A percentile compares a stretch with the other conserved stretches of the same genome.
Conservation (phyloP, 2,888 invertebrate genomes). For the Rhyacophila evoluta region DNA sequence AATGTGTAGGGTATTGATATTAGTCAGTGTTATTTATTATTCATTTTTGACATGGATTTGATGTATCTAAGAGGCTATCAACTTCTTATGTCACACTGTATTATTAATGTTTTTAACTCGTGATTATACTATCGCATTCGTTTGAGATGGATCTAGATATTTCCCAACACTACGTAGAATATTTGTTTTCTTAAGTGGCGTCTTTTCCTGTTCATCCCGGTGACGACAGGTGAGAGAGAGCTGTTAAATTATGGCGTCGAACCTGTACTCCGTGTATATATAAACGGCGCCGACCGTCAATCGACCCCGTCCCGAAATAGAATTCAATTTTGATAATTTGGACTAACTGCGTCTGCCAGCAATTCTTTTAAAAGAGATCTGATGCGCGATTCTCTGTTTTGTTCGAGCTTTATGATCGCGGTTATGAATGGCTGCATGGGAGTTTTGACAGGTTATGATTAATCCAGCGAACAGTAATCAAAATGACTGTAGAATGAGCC, state of each 20-base stretch:
- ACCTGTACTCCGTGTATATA: slow-evolving; percentile 12
- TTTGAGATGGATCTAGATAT: too few relatives aligned
- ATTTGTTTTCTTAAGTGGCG: background rate
- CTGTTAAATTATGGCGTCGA: background rate
- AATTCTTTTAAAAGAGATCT: slow-evolving; percentile 1
- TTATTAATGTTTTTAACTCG: too few relatives aligned
- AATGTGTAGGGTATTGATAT: too few relatives aligned
- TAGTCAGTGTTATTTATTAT: too few relatives aligned
- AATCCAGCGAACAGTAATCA: too few relatives aligned
- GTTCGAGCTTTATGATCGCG: background rate
- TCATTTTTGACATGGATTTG: too few relatives aligned
- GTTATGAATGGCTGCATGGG: background rate
- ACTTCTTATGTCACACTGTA: too few relatives aligned
- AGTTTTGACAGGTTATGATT: slow-evolving; percentile 3
- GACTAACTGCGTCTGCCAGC: background rate
- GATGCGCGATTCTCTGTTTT: background rate
- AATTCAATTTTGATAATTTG: slow-evolving; percentile 11
- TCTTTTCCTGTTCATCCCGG: background rate
- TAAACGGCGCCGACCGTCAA: slow-evolving; percentile 14
- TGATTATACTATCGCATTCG: too few relatives aligned
- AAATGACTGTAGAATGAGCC: too few relatives aligned
- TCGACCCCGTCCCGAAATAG: slow-evolving; percentile 19
- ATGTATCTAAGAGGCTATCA: too few relatives aligned
- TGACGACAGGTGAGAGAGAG: slow-evolving; percentile 2
- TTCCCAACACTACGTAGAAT: too few relatives aligned